phyloP scores from a whole-genome alignment of 2,888 invertebrate species.

The Sipha maydis region DNA sequence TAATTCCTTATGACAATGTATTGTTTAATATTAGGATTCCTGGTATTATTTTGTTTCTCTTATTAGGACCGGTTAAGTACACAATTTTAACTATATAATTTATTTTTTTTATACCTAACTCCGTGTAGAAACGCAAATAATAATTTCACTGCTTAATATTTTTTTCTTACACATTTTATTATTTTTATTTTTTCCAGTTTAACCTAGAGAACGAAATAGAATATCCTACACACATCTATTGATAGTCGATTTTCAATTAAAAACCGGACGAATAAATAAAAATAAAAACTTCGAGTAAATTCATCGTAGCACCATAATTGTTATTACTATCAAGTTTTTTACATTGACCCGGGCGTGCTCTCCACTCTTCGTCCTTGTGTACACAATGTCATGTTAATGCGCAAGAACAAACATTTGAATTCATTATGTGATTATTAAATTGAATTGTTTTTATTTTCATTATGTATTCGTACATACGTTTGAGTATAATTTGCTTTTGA shows the following conservation, averaged over 20 bases:
- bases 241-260: neutral
- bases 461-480: conserved; percentile 10
- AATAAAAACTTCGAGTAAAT: neutral
- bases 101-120: too few species aligned
- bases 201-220: too few species aligned
- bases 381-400: conserved; percentile 3
- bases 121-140: too few species aligned
- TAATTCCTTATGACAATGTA: too few species aligned
- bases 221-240: too few species aligned
- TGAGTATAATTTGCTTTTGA: conserved; percentile 10
- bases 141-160: too few species aligned
- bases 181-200: too few species aligned
- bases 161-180: too few species aligned
- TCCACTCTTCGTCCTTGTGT: conserved; percentile 21
- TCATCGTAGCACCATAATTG: neutral
- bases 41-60: too few species aligned
- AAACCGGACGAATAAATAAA: neutral
- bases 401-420: conserved; percentile 18
- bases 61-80: too few species aligned
- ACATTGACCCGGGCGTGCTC: conserved; percentile 26
- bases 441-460: conserved; percentile 38
- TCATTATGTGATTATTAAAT: conserved; percentile 28
- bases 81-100: too few species aligned
- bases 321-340: neutral
- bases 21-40: too few species aligned